These are phyloP conservation scores for Gallinago paraguaiae DNA, from an alignment of 2,113 vertebrate genomes.

Conservation along the genomic window DNA sequence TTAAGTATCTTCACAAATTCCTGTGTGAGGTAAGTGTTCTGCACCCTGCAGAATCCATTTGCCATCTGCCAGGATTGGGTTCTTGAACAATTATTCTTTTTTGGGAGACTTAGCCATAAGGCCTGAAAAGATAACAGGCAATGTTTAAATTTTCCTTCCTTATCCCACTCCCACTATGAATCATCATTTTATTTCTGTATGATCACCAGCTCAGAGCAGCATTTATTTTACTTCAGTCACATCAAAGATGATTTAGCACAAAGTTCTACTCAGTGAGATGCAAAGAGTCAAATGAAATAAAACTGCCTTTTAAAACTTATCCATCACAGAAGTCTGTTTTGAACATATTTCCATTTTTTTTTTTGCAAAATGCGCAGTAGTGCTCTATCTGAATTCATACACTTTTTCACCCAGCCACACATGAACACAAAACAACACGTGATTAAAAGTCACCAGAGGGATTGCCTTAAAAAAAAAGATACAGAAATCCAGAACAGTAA, in stretches of 20 bases:
- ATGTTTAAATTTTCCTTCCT: background rate
- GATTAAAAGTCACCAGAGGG: background rate
- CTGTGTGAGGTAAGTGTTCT: background rate
- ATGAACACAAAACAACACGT: background rate
- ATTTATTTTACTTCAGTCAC: background rate
- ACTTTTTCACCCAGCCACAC: background rate
- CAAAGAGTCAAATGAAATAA: background rate
- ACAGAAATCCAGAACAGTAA: background rate
- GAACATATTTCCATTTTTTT: background rate
- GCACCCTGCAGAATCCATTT: background rate
- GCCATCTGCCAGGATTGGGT: background rate
- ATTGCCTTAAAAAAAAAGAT: background rate
- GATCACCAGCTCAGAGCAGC: background rate
- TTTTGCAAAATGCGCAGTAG: background rate
- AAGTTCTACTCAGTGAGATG: background rate
- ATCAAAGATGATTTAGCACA: background rate
- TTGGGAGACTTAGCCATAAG: background rate
- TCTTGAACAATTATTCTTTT: background rate
- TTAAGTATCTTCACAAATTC: background rate
- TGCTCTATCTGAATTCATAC: background rate
- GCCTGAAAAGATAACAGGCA: background rate
- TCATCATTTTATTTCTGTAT: constrained; percentile 35
- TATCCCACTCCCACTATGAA: background rate
- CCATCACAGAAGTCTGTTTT: background rate
- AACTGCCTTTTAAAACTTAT: background rate